Evolutionary conservation across 2,888 invertebrate genomes (phyloP).

Genomic region (Cecidostiba fungosa): DNA sequence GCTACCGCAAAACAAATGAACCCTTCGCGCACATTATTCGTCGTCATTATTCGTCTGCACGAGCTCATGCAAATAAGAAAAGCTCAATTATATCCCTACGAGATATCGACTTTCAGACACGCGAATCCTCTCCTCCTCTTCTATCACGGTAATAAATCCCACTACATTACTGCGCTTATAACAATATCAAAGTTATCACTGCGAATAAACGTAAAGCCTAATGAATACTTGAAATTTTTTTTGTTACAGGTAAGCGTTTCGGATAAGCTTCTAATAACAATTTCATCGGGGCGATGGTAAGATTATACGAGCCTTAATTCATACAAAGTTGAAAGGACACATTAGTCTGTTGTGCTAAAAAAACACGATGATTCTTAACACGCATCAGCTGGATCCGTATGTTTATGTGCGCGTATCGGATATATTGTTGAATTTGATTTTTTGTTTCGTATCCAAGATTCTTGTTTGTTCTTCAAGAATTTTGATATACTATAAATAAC

Average conservation of each 20-base stretch:
- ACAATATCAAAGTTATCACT: conserved; percentile 22
- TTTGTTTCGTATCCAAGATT: conserved; percentile 53
- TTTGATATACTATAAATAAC: too few species aligned
- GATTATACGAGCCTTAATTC: conserved; percentile 34
- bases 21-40: conserved; percentile 7
- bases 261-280: neutral
- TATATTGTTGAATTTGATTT: conserved; percentile 50
- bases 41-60: conserved; percentile 20
- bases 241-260: conserved; percentile 50
- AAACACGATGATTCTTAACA: conserved; percentile 15
- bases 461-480: neutral
- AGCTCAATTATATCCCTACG: conserved; percentile 66
- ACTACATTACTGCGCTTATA: conserved; percentile 29
- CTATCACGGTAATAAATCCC: conserved; percentile 30
- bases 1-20: conserved; percentile 20
- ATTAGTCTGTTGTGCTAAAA: too few species aligned
- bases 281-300: conserved; percentile 14
- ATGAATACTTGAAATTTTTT: conserved; percentile 31
- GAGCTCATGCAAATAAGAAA: conserved; percentile 22
- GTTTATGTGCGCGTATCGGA: conserved; percentile 4
- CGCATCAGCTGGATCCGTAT: neutral
- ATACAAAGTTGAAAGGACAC: conserved; percentile 3
- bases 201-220: neutral
- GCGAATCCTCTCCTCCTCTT: conserved; percentile 4
- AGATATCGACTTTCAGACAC: conserved; percentile 67